Evolutionary conservation across 1,140 invertebrate species (phyloP).

Genomic region (Zaprionus capensis): DNA sequence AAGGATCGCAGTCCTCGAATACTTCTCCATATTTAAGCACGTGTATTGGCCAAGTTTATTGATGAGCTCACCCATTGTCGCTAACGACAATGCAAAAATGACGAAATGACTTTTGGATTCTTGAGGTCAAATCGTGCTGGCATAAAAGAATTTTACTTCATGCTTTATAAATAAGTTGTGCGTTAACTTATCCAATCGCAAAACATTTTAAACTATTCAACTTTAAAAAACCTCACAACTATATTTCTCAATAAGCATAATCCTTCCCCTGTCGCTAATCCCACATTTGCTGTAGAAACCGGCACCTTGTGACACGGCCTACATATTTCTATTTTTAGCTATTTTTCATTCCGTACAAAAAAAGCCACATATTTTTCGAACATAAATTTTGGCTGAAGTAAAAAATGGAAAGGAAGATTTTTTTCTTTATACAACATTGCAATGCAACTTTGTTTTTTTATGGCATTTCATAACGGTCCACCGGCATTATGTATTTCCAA

Average conservation of each 20-base stretch:
- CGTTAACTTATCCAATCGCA: neutral
- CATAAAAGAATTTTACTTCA: neutral
- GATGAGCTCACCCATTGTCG: conserved; percentile 47
- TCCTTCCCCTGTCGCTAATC: neutral
- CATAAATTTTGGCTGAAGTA: conserved; percentile 64
- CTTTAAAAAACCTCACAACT: neutral
- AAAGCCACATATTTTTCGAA: conserved; percentile 62
- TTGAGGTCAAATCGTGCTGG: neutral
- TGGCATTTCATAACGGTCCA: conserved; percentile 51
- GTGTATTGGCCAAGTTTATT: conserved; percentile 64
- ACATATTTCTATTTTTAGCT: conserved; percentile 34
- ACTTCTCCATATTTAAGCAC: conserved; percentile 42
- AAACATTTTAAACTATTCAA: neutral
- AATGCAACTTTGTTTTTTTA: conserved; percentile 53
- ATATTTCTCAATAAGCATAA: neutral
- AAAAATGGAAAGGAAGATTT: conserved; percentile 32
- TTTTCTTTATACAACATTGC: conserved; percentile 23
- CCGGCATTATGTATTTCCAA: conserved; percentile 62
- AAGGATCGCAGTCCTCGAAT: conserved; percentile 34
- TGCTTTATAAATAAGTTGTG: neutral
- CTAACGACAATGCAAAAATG: conserved; percentile 32
- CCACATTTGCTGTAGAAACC: conserved; percentile 15
- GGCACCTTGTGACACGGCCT: conserved; percentile 16
- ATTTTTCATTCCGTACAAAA: conserved; percentile 22
- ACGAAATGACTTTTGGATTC: conserved; percentile 33